Evolutionary conservation across 2,888 invertebrate species (phyloP).

Genomic region (Cantharis nigra): DNA sequence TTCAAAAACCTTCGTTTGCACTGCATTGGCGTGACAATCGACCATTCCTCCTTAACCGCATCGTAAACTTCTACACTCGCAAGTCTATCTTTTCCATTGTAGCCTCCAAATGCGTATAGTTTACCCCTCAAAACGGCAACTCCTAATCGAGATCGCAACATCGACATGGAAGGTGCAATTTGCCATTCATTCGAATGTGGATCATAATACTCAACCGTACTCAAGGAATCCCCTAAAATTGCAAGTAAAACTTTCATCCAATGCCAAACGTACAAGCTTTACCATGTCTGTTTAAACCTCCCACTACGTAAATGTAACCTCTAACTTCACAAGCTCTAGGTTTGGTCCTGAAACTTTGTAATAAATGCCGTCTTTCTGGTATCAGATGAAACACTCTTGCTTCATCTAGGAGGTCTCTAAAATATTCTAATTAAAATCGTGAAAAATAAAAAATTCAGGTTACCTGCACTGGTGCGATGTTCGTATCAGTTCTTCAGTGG

Average conservation of each 20-base stretch:
- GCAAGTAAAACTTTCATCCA: background rate
- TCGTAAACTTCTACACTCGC: constrained; percentile 86
- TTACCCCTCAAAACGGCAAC: constrained; percentile 81
- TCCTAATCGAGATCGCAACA: constrained; percentile 80
- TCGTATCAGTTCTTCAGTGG: constrained; percentile 76
- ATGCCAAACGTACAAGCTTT: constrained; percentile 12
- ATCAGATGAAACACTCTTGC: constrained; percentile 86
- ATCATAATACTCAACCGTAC: constrained; percentile 84
- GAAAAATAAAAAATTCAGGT: background rate
- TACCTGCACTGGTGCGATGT: constrained; percentile 76
- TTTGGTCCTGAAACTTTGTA: constrained; percentile 77
- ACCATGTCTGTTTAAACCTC: constrained; percentile 82
- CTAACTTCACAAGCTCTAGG: constrained; percentile 77
- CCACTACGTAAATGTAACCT: constrained; percentile 85
- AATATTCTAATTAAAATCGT: constrained; percentile 9
- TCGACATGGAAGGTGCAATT: constrained; percentile 81
- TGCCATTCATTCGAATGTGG: constrained; percentile 73
- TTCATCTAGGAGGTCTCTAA: constrained; percentile 81
- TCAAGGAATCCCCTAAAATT: constrained; percentile 71
- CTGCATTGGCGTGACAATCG: constrained; percentile 77
- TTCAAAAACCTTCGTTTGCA: constrained; percentile 73
- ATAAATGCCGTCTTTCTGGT: constrained; percentile 78
- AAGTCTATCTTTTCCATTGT: constrained; percentile 81
- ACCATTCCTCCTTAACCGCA: constrained; percentile 73
- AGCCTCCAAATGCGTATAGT: constrained; percentile 82